These are phyloP conservation scores for Phenganax stokvisi DNA, from an alignment of 92 coral and sea anemone species.

Conservation along the genomic window DNA sequence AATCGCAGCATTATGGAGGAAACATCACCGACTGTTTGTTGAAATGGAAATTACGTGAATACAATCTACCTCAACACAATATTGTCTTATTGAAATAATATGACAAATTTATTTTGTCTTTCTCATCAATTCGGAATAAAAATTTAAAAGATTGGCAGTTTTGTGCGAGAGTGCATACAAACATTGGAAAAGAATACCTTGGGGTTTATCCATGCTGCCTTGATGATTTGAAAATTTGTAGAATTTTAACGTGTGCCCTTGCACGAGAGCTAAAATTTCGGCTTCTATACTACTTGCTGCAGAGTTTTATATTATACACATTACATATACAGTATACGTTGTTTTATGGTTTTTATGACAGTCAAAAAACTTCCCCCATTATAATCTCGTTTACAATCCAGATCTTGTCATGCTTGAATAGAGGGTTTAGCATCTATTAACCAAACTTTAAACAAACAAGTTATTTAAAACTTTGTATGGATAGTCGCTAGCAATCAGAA, in stretches of 20 bases:
- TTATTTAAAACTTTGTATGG: slow-evolving; percentile 4
- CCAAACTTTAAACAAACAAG: slow-evolving; percentile 31
- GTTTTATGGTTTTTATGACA: neutral
- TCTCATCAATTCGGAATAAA: no score
- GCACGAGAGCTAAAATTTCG: no score
- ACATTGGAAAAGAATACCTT: no score
- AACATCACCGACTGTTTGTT: neutral
- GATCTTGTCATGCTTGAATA: neutral
- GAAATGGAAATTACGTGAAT: neutral
- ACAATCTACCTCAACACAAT: neutral
- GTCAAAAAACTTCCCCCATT: neutral
- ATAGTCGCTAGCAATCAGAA: neutral
- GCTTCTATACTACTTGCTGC: no score
- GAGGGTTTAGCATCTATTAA: slow-evolving; percentile 21
- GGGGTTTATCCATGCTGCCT: no score
- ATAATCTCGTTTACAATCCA: slow-evolving; percentile 10
- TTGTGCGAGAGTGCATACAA: no score
- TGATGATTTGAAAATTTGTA: no score
- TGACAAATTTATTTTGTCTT: no score
- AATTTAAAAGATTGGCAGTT: no score
- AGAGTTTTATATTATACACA: no score
- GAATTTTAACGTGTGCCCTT: no score
- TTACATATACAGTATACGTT: no score
- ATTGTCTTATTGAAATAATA: neutral
- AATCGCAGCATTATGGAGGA: neutral